Percentiles rank a stretch among this genome's conserved stretches.
Evolutionary conservation across 2,888 invertebrate genomes (phyloP).

Genomic region (Oasisia sp.): DNA sequence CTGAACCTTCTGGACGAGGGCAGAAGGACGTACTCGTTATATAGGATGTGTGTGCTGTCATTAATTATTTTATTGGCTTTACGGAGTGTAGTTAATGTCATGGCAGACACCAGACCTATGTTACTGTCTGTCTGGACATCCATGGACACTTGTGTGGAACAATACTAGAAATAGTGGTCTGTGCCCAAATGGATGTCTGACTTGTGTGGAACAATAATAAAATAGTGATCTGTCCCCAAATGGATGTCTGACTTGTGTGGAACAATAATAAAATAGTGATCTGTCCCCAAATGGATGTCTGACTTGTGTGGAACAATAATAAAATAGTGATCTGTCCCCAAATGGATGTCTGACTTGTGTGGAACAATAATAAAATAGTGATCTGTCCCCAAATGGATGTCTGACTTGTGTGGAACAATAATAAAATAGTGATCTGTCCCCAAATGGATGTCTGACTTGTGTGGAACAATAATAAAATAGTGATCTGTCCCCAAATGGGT

Average conservation of each 20-base stretch:
- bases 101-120: too few species aligned
- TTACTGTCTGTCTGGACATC: too few species aligned
- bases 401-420: not conserved
- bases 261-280: not conserved
- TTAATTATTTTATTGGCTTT: too few species aligned
- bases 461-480: not conserved
- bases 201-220: not conserved
- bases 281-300: not conserved
- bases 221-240: not conserved
- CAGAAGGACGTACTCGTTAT: too few species aligned
- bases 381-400: not conserved
- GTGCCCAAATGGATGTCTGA: too few species aligned
- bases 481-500: not conserved
- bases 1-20: too few species aligned
- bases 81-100: too few species aligned
- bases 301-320: not conserved
- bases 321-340: not conserved
- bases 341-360: not conserved
- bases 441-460: not conserved
- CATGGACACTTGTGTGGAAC: not conserved
- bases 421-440: not conserved
- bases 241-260: not conserved
- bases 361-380: not conserved
- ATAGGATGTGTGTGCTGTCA: too few species aligned
- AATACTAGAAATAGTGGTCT: not conserved